Conservation (phyloP, 2,888 invertebrate species). For the Entomobrya multifasciata region DNA sequence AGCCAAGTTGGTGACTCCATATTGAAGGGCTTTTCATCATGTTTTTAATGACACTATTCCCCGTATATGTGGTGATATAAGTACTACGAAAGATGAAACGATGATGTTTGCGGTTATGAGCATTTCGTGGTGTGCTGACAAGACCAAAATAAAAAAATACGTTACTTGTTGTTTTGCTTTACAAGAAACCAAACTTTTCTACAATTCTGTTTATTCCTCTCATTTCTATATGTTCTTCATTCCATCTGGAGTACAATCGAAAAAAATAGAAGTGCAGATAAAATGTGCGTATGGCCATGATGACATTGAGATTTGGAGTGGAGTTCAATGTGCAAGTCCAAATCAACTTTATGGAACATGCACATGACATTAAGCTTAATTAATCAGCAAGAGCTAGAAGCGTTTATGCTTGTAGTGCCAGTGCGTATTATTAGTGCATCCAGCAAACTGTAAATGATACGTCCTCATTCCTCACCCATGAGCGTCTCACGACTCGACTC, state of each 20-base stretch:
- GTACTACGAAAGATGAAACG: background rate
- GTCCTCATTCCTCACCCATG: conserved; percentile 19
- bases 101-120: background rate
- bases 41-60: conserved; percentile 34
- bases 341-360: conserved; percentile 59
- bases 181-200: background rate
- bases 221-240: no score
- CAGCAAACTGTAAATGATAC: conserved; percentile 56
- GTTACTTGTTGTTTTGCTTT: no score
- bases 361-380: conserved; percentile 69
- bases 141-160: no score
- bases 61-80: background rate
- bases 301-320: background rate
- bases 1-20: conserved; percentile 37
- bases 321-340: conserved; percentile 51
- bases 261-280: background rate
- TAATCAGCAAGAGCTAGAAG: conserved; percentile 57
- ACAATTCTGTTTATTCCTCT: no score
- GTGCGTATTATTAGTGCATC: conserved; percentile 49
- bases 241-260: background rate
- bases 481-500: background rate
- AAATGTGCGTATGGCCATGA: background rate
- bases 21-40: conserved; percentile 58
- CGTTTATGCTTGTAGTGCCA: no score
- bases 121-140: background rate